Conservation (phyloP, 2,797 vertebrate genomes). For the Pseudochirops cupreus region DNA sequence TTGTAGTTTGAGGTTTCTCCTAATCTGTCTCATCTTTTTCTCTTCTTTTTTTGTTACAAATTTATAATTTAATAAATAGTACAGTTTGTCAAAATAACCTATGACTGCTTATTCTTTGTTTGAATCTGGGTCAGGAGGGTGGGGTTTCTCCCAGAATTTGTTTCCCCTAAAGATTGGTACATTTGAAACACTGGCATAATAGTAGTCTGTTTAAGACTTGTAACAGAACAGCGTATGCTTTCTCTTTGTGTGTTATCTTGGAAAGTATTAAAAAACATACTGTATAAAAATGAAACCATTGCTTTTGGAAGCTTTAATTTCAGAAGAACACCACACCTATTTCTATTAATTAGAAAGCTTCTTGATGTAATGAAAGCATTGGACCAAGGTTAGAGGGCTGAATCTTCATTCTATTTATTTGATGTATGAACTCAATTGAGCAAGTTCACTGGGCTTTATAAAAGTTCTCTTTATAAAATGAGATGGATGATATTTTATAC, state of each 20-base stretch:
- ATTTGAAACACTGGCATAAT: background rate
- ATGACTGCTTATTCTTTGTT: conserved; percentile 63
- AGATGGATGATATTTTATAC: background rate
- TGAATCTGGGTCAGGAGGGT: conserved; percentile 58
- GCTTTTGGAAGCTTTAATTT: conserved; percentile 17
- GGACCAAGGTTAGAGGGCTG: background rate
- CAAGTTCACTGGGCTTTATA: background rate
- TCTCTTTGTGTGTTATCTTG: background rate
- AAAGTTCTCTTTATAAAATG: background rate
- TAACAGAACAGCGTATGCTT: background rate
- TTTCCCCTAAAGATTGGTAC: background rate
- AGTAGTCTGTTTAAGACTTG: background rate
- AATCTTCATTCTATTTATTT: background rate
- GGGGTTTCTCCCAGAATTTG: background rate
- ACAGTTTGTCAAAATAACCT: conserved; percentile 87
- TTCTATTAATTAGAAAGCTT: background rate
- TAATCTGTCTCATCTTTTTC: conserved; percentile 85
- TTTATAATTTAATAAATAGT: conserved; percentile 92
- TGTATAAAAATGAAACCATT: conserved; percentile 49
- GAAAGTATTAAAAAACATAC: conserved; percentile 14
- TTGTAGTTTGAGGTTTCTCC: conserved; percentile 85
- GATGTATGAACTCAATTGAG: background rate
- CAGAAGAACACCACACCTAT: background rate
- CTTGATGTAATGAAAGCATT: background rate
- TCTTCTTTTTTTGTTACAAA: conserved; percentile 88